Evolutionary conservation across 1,140 invertebrate genomes (phyloP).

Genomic region (Lordiphosa clarofinis): DNA sequence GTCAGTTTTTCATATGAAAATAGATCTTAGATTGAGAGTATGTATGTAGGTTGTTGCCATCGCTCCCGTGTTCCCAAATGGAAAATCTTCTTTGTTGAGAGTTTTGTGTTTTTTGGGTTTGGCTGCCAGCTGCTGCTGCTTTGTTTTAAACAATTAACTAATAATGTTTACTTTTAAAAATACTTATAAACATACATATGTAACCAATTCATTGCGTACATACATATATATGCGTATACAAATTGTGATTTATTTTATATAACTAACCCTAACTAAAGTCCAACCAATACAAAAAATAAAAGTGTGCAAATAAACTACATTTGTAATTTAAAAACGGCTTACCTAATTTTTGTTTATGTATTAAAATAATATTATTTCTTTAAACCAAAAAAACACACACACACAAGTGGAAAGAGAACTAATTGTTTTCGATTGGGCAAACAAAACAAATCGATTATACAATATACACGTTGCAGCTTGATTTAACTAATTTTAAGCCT

Average conservation of each 20-base stretch:
- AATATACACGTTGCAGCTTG: conserved; percentile 27
- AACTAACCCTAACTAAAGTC: conserved; percentile 19
- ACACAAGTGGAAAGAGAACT: conserved; percentile 10
- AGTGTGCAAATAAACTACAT: conserved; percentile 5
- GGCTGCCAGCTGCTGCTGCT: conserved; percentile 58
- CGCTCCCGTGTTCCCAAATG: conserved; percentile 4
- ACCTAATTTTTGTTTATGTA: conserved; percentile 44
- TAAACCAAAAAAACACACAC: conserved; percentile 7
- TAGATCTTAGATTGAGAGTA: conserved; percentile 8
- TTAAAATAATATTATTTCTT: conserved; percentile 10
- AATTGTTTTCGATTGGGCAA: conserved; percentile 20
- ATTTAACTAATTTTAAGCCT: conserved; percentile 69
- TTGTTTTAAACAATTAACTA: conserved; percentile 74
- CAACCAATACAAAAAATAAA: conserved; percentile 14
- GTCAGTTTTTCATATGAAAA: conserved; percentile 65
- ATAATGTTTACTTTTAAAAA: conserved; percentile 56
- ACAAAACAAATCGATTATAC: conserved; percentile 15
- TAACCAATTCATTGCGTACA: conserved; percentile 38
- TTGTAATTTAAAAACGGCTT: conserved; percentile 29
- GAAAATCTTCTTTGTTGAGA: conserved; percentile 2
- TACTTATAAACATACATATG: conserved; percentile 54
- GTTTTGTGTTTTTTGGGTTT: conserved; percentile 38
- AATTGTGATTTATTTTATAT: conserved; percentile 76
- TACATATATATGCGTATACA: conserved; percentile 65
- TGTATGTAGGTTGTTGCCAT: conserved; percentile 18